These are phyloP conservation scores for Ecdyonurus torrentis DNA, from an alignment of 2,888 invertebrate genomes.

Conservation along the genomic window DNA sequence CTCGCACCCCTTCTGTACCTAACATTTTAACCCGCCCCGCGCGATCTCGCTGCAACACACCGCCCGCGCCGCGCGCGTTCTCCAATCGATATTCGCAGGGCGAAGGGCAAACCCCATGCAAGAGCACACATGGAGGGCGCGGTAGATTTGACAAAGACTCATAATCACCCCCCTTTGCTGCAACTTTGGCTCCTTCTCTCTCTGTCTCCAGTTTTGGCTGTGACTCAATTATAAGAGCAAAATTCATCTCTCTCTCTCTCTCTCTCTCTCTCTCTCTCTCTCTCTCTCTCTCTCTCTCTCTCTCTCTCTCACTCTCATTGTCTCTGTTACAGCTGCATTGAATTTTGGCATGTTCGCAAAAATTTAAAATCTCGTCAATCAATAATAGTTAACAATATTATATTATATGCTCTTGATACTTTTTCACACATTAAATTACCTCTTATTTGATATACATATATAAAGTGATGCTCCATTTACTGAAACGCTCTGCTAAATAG, in stretches of 20 bases:
- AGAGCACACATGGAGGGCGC: too few relatives aligned
- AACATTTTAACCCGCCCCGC: background rate
- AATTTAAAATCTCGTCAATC: background rate
- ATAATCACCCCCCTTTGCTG: background rate
- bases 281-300: background rate
- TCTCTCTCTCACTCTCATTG: background rate
- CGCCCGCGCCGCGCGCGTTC: background rate
- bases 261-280: conserved; percentile 4
- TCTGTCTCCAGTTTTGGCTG: background rate
- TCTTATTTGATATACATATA: too few relatives aligned
- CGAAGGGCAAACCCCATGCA: background rate
- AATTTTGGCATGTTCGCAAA: background rate
- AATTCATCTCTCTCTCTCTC: conserved; percentile 6
- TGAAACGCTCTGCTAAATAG: background rate
- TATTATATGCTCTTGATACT: too few relatives aligned
- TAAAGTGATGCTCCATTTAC: background rate
- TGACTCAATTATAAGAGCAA: background rate
- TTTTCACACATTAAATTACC: background rate
- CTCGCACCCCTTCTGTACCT: background rate
- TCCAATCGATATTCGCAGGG: background rate
- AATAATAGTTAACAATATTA: too few relatives aligned
- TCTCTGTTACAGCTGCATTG: background rate
- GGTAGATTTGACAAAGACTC: background rate
- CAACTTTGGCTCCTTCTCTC: background rate
- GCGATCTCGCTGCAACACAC: background rate